Percentiles rank a stretch among this genome's conserved stretches.
Conservation (phyloP, 53 echinoderm and acorn worm genomes). For the Antedon mediterranea region DNA sequence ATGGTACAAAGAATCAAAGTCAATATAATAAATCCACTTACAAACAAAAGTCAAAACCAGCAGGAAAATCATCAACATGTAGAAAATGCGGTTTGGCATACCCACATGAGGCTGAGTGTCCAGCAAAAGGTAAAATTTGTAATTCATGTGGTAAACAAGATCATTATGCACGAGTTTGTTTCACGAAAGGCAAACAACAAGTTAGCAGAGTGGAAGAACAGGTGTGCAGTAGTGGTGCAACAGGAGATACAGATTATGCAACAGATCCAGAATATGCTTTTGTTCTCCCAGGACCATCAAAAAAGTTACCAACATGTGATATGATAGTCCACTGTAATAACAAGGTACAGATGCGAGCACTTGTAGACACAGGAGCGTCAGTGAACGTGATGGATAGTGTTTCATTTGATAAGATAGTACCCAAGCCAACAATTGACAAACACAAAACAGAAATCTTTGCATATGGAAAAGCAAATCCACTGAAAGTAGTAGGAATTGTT, state of each 20-base stretch:
- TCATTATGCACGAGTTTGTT: conserved; percentile 19
- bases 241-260: no score
- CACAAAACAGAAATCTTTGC: neutral
- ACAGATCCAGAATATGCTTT: neutral
- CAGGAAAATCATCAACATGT: neutral
- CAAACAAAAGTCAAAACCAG: no score
- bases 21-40: no score
- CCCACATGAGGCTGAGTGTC: conserved; percentile 17
- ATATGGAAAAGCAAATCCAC: conserved; percentile 1
- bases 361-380: conserved; percentile 5
- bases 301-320: neutral
- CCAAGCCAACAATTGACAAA: neutral
- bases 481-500: conserved; percentile 2
- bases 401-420: neutral
- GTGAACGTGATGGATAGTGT: conserved; percentile 2
- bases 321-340: neutral
- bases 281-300: neutral
- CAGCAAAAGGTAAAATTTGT: conserved; percentile 20
- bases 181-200: neutral
- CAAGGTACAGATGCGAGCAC: neutral
- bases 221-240: neutral
- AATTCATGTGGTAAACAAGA: conserved; percentile 14
- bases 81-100: conserved; percentile 14
- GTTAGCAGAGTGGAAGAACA: neutral
- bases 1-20: no score